Evolutionary conservation across 2,797 vertebrate genomes (phyloP), one percentile per base, ranked within the genome.

Genomic region (Melanotaenia pygmaea): DNA sequence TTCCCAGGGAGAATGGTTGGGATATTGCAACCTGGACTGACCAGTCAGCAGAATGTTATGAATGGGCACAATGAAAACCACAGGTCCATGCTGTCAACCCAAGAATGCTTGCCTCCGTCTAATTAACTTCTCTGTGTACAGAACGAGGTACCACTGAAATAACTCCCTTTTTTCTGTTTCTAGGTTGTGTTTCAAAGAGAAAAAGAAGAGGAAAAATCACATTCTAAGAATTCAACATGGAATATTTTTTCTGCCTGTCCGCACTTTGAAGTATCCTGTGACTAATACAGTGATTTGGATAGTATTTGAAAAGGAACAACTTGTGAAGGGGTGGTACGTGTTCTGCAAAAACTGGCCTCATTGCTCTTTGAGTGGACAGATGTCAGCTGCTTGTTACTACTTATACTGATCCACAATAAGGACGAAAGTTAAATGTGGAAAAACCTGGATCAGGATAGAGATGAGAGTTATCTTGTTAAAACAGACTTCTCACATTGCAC

Each of bases 11-110:
- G 92, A 87, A 89, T 50, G 63, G 85, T 84, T 64, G 87, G 88
- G 86, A 84, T 91, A 91, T 83, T 90, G 86, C 85, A 86, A 68
- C 79, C 88, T 65, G 84, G 86, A 92, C 91, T 90, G 86, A 83
- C 90, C 89, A 91, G 90, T 95, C 94, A 94, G 94, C 93, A 93
- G 86, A 93, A 93, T 91, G 90, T 93, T 93, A 91, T 93, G 91
- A 94, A 94, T 91, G 92, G 90, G 91, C 86, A 89, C 91, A 89
- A 91, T 91, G 88, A 93, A 90, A 92, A 88, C 68, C 88, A 83
- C 86, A 90, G 91, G 89, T 92, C 88, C 87, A 92, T 73, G 65
- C 89, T 81, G 91, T 92, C 79, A 78, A 91, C 85, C 88, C 87
- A 90, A 89, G 92, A 93, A 91, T 88, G 91, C 90, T 91, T 89